Evolutionary conservation across 2,113 vertebrate species (phyloP), one percentile per base, ranked within the genome.

Genomic region (Rhipidura dahli): DNA sequence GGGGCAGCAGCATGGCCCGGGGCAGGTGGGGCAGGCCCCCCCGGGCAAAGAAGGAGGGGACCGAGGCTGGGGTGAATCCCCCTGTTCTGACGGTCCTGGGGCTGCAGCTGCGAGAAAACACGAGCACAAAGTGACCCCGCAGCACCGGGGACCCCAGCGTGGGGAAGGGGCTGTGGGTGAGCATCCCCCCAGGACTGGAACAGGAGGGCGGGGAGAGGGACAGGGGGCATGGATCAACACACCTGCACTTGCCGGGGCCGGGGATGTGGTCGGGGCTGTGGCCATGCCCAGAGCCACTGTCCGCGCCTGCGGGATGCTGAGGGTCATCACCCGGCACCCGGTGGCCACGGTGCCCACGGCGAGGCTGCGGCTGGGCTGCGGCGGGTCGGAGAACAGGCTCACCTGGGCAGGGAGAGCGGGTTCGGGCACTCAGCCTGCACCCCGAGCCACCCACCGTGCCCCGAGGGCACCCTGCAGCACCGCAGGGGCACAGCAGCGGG

Each of bases 251-350:
- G 45, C 69, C 1, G 82, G 71, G 8, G 83, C 18, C 9, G 57
- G 39, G 27, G 83, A 64, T 2, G 65, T 10, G 51, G 28, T 50
- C 3, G 54, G 37, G 69, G 39, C 72, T 1, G 66, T 10, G 54
- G 35, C 61, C 4, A 31, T 37, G 72, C 80, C 80, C 66, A 98
- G 49, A 28, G 97, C 82, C 0, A 98, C 98, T 5, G 86, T 97
- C 73, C 97, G 98, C 35, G 97, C 95, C 57, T 87, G 98, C 3
- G 99, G 98, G 80, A 99, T 98, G 90, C 97, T 98, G 73, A 99
- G 97, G 59, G 97, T 97, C 81, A 98, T 83, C 92, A 98, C 89
- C 57, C 96, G 98, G 91, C 97, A 98, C 13, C 98, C 89, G 15
- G 87, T 75, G 8, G 75, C 83, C 61, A 98, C 19, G 3, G 86